Evolutionary conservation across 2,888 invertebrate species (phyloP), one percentile per base, ranked within the genome.

Genomic region (Nesidiocoris tenuis): DNA sequence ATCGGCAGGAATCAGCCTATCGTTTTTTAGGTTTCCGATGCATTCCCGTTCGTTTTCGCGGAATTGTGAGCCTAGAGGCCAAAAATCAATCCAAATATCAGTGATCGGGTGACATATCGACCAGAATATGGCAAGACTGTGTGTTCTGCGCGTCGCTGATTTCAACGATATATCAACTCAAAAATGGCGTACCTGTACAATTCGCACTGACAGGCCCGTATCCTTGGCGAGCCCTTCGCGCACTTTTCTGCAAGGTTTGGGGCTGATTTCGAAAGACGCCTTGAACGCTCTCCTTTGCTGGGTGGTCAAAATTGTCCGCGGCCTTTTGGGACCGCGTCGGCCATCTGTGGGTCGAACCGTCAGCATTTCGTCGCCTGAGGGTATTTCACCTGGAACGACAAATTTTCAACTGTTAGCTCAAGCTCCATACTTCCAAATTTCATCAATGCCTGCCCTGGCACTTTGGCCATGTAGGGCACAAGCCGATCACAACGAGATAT

Each of bases 251-350:
- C 92, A 93, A 1, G 93, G 93, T 82, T 94, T 93, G 19, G 93
- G 91, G 81, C 92, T 93, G 80, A 92, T 87, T 84, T 94, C 93
- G 84, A 94, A 94, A 18, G 93, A 92, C 55, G 91, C 90, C 84
- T 93, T 94, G 84, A 94, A 94, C 79, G 93, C 92, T 79, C 92
- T 85, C 80, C 94, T 83, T 83, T 94, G 94, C 80, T 91, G 90
- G 0, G 93, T 92, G 65, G 93, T 94, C 63, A 94, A 86, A 80
- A 94, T 94, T 17, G 94, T 94, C 78, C 94, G 84, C 0, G 94
- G 93, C 80, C 93, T 84, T 83, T 94, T 94, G 0, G 93, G 93
- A 2, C 92, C 91, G 79, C 91, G 84, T 24, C 90, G 84, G 1
- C 90, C 90, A 82, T 90, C 79, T 2, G 72, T 77, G 21, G 64